Conservation (phyloP, 1,140 invertebrate species). For the Pseudomyrmex concolor region DNA sequence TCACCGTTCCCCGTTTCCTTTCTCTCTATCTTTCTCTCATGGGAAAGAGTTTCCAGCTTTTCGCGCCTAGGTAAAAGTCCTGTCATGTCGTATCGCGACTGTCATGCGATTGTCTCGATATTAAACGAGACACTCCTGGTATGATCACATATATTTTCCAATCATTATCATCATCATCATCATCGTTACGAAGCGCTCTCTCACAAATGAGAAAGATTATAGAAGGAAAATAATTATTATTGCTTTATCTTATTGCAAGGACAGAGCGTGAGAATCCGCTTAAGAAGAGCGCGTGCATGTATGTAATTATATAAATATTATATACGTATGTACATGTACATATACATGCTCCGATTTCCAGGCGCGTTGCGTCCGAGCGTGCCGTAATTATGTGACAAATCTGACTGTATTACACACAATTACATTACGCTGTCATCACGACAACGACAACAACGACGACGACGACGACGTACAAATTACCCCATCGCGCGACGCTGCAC, state of each 20-base stretch:
- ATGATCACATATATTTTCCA: background rate
- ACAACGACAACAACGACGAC: too few relatives aligned
- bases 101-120: slow-evolving; percentile 1
- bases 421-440: slow-evolving; percentile 28
- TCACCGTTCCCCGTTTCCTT: slow-evolving; percentile 62
- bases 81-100: slow-evolving; percentile 49
- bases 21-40: slow-evolving; percentile 48
- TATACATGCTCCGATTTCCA: slow-evolving; percentile 7
- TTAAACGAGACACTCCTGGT: background rate
- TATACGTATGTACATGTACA: background rate
- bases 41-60: slow-evolving; percentile 44
- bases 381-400: slow-evolving; percentile 46
- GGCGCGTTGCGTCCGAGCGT: slow-evolving; percentile 2
- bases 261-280: slow-evolving; percentile 23
- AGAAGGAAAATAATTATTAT: slow-evolving; percentile 16
- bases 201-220: background rate
- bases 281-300: background rate
- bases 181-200: background rate
- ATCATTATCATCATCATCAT: background rate
- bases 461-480: slow-evolving; percentile 19
- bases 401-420: slow-evolving; percentile 30
- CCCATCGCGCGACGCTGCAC: slow-evolving; percentile 11
- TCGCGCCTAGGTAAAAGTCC: slow-evolving; percentile 53
- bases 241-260: background rate
- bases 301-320: too few relatives aligned